These are phyloP conservation scores for Alouatta palliata DNA, from an alignment of 2,113 vertebrate genomes.

Conservation along the genomic window DNA sequence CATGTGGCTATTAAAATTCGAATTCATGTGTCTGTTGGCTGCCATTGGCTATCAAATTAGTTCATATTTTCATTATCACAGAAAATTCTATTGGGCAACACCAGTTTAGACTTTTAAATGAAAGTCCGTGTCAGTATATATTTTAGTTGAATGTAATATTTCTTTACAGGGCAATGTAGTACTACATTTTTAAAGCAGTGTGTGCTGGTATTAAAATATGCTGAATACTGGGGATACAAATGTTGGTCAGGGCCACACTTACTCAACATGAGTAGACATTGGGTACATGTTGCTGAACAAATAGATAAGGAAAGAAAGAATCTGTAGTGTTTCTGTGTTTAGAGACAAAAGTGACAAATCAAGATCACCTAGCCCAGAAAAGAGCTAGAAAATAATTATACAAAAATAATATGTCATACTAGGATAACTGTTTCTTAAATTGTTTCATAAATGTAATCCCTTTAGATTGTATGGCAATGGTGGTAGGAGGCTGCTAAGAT, in stretches of 20 bases:
- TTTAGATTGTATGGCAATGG: not conserved
- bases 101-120: conserved; percentile 25
- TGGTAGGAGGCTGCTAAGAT: not conserved
- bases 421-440: not conserved
- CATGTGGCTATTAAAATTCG: not conserved
- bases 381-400: conserved; percentile 23
- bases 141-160: conserved; percentile 37
- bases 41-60: not conserved
- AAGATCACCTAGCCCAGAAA: not conserved
- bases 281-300: conserved; percentile 18
- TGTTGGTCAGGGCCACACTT: not conserved
- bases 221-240: not conserved
- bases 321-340: conserved; percentile 16
- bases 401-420: not conserved
- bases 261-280: not conserved
- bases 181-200: not conserved
- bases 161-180: conserved; percentile 24
- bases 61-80: conserved; percentile 32
- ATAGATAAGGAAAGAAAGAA: not conserved
- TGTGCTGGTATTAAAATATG: not conserved
- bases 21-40: not conserved
- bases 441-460: not conserved
- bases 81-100: not conserved
- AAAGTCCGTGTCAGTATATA: not conserved
- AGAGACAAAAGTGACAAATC: not conserved